Conservation (phyloP, 2,113 vertebrate species). For the Halcyon senegalensis region DNA sequence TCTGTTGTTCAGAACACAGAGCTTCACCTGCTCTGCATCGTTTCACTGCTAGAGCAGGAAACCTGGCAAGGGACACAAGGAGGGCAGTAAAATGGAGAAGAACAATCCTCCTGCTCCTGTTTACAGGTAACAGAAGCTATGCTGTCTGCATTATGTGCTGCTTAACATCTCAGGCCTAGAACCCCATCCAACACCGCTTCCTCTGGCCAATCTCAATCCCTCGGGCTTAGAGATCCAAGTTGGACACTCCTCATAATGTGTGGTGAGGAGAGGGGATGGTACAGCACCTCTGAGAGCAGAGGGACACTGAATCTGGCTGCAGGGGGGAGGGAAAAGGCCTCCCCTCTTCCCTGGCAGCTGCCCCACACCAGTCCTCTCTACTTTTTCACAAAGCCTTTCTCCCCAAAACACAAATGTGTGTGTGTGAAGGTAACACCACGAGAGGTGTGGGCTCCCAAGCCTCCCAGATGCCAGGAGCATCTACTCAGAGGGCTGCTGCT, state of each 20-base stretch:
- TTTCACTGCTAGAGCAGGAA: background rate
- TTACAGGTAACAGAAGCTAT: background rate
- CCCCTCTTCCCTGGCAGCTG: background rate
- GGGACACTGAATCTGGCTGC: background rate
- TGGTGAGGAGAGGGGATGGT: background rate
- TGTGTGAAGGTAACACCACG: background rate
- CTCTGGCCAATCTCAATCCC: background rate
- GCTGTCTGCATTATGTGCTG: background rate
- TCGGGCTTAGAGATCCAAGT: background rate
- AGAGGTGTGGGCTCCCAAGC: background rate
- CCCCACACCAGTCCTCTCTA: background rate
- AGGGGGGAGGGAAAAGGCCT: background rate
- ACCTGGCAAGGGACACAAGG: rapidly evolving
- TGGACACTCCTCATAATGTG: rapidly evolving
- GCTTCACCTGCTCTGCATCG: background rate
- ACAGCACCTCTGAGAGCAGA: background rate
- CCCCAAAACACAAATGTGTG: background rate
- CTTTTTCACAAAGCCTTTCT: background rate
- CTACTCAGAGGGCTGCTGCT: background rate
- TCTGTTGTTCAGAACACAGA: background rate
- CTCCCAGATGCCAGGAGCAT: background rate
- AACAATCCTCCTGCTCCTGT: background rate
- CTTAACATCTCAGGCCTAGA: background rate
- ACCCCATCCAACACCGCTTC: background rate
- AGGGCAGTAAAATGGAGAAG: background rate